Evolutionary conservation across 2,113 vertebrate species (phyloP).

Genomic region (Coryphaenoides rupestris): DNA sequence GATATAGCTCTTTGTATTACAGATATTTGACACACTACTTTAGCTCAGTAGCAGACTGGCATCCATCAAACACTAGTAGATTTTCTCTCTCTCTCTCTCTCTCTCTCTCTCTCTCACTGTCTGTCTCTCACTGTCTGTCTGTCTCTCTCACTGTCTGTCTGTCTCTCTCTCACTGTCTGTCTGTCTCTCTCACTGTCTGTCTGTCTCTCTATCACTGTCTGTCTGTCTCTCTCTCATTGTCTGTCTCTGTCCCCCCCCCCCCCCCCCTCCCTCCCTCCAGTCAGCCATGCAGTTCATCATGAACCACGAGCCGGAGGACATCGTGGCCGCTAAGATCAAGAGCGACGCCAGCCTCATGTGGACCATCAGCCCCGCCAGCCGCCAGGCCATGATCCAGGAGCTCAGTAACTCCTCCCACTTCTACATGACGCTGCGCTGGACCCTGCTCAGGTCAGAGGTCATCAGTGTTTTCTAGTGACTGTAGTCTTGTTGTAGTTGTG

Average conservation of each 20-base stretch:
- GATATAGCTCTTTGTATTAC: too few relatives aligned
- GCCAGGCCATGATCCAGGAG: constrained; percentile 58
- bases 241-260: background rate
- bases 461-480: too few relatives aligned
- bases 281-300: constrained; percentile 63
- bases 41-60: too few relatives aligned
- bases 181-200: background rate
- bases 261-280: constrained; percentile 19
- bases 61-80: too few relatives aligned
- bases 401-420: constrained; percentile 63
- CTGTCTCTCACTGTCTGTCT: background rate
- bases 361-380: constrained; percentile 67
- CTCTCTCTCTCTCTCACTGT: background rate
- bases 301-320: constrained; percentile 63
- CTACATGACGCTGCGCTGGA: constrained; percentile 57
- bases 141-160: background rate
- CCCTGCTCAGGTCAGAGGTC: constrained; percentile 59
- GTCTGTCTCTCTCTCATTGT: background rate
- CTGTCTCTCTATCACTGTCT: background rate
- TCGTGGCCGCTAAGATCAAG: constrained; percentile 64
- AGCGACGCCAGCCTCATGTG: constrained; percentile 71
- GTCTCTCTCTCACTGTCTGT: background rate
- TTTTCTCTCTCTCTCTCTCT: constrained; percentile 1
- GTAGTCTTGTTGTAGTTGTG: too few relatives aligned
- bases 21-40: too few relatives aligned